A percentile compares a stretch with the other conserved stretches of the same genome.
These are phyloP conservation scores for Agrotis ipsilon DNA, from an alignment of 2,888 invertebrate genomes.

Conservation along the genomic window DNA sequence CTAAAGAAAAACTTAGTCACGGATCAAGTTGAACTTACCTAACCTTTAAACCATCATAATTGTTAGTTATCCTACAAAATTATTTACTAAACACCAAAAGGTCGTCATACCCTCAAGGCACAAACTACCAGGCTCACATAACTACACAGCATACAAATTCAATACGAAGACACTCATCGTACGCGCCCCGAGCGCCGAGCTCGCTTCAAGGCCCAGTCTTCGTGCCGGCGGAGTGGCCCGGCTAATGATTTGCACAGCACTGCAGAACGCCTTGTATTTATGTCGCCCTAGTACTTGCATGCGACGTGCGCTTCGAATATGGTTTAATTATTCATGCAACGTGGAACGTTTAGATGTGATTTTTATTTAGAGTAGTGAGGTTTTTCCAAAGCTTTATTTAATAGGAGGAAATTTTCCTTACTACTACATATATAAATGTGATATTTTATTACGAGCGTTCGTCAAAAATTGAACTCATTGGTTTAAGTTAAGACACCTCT, in stretches of 20 bases:
- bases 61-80: slow-evolving; percentile 15
- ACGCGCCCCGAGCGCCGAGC: slow-evolving; percentile 65
- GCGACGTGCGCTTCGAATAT: slow-evolving; percentile 56
- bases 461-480: not conserved
- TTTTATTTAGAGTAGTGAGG: slow-evolving; percentile 30
- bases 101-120: slow-evolving; percentile 5
- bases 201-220: slow-evolving; percentile 63
- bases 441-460: too few species aligned
- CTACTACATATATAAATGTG: too few species aligned
- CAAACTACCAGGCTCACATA: slow-evolving; percentile 48
- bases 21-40: slow-evolving; percentile 15
- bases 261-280: slow-evolving; percentile 59
- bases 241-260: slow-evolving; percentile 76
- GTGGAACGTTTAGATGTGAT: slow-evolving; percentile 43
- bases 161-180: slow-evolving; percentile 59
- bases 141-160: slow-evolving; percentile 53
- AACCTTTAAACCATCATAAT: not conserved
- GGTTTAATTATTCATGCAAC: slow-evolving; percentile 61
- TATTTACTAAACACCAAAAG: slow-evolving; percentile 26
- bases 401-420: not conserved
- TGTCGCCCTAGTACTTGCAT: slow-evolving; percentile 56
- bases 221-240: slow-evolving; percentile 60
- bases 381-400: slow-evolving; percentile 4
- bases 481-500: too few species aligned
- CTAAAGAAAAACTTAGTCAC: not conserved